Conservation (phyloP, 1,140 invertebrate species). For the Adelges cooleyi region DNA sequence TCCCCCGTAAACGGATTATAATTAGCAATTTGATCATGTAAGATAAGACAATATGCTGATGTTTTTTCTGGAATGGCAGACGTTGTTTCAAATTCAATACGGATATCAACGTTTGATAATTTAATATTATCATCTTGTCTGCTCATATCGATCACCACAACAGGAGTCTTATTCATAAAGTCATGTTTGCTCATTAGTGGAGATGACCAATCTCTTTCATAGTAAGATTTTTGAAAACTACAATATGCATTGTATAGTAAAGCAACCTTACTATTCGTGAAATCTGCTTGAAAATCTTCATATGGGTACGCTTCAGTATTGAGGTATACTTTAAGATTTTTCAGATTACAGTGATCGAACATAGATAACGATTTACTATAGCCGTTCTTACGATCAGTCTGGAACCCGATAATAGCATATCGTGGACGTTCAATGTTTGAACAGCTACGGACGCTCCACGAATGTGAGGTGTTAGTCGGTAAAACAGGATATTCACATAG, state of each 20-base stretch:
- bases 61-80: no score
- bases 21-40: neutral
- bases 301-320: slow-evolving; percentile 30
- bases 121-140: slow-evolving; percentile 13
- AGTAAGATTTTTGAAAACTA: slow-evolving; percentile 24
- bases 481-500: neutral
- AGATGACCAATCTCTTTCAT: neutral
- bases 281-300: slow-evolving; percentile 24
- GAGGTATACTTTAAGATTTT: slow-evolving; percentile 30
- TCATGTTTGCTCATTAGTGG: neutral
- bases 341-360: slow-evolving; percentile 30
- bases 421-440: slow-evolving; percentile 11
- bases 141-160: slow-evolving; percentile 8
- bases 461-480: neutral
- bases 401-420: slow-evolving; percentile 31
- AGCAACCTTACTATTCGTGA: slow-evolving; percentile 27
- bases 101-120: neutral
- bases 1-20: no score
- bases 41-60: no score
- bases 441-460: neutral
- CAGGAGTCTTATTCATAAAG: neutral
- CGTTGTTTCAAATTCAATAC: no score
- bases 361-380: neutral
- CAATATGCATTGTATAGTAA: slow-evolving; percentile 30
- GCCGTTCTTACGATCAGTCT: slow-evolving; percentile 30